Evolutionary conservation across 2,888 invertebrate species (phyloP).

Genomic region (Drosophila merina): DNA sequence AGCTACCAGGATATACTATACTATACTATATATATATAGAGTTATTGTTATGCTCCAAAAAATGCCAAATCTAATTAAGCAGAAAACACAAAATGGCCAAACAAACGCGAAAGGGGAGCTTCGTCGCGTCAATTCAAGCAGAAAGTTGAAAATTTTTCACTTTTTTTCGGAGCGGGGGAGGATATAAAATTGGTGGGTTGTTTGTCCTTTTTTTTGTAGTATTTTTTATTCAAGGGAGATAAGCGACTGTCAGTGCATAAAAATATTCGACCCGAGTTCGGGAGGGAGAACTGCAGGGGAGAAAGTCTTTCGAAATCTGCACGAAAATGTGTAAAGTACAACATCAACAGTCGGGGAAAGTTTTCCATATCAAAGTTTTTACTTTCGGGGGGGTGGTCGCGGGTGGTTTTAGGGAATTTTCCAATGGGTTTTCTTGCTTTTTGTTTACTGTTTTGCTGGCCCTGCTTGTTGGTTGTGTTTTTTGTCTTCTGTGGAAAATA

Average conservation of each 20-base stretch:
- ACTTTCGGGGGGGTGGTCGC: background rate
- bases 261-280: slow-evolving; percentile 7
- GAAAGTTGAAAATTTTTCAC: slow-evolving; percentile 23
- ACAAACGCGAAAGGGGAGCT: background rate
- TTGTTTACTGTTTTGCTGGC: background rate
- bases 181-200: background rate
- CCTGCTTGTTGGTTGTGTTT: slow-evolving; percentile 2
- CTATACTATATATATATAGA: background rate
- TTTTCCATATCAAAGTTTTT: slow-evolving; percentile 22
- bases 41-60: slow-evolving; percentile 23
- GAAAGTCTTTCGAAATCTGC: slow-evolving; percentile 17
- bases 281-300: background rate
- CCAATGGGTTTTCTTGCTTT: slow-evolving; percentile 4
- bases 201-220: background rate
- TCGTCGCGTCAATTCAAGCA: slow-evolving; percentile 8
- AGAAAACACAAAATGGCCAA: slow-evolving; percentile 28
- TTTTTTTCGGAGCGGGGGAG: background rate
- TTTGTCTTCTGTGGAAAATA: slow-evolving; percentile 20
- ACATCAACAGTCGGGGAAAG: slow-evolving; percentile 16
- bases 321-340: slow-evolving; percentile 28
- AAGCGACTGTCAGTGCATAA: slow-evolving; percentile 16
- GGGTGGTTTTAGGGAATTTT: background rate
- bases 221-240: background rate
- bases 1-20: background rate
- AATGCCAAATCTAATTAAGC: slow-evolving; percentile 39